Evolutionary conservation across 2,797 vertebrate genomes (phyloP).

Genomic region (Setipinna tenuifilis): DNA sequence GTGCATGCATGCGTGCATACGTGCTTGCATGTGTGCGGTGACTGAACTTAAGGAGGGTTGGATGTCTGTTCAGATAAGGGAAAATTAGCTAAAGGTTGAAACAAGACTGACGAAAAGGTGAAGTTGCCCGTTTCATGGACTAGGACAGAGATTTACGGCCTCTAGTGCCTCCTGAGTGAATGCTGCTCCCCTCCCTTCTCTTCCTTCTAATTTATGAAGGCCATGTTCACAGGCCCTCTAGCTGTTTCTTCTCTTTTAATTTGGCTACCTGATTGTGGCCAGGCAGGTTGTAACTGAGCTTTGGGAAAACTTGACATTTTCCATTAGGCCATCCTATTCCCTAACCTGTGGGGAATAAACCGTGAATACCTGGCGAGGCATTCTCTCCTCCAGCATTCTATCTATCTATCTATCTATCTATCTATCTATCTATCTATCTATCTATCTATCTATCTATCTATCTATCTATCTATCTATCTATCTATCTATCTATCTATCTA

Average conservation of each 20-base stretch:
- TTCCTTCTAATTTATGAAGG: conserved; percentile 9
- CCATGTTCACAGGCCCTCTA: background rate
- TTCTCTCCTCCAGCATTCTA: background rate
- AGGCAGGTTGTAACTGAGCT: background rate
- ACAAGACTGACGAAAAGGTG: no score
- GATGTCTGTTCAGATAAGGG: background rate
- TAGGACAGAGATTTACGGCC: no score
- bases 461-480: no score
- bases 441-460: background rate
- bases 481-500: conserved; percentile 13
- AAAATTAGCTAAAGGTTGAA: no score
- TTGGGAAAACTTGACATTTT: background rate
- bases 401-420: background rate
- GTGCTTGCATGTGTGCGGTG: background rate
- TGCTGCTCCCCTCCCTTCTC: background rate
- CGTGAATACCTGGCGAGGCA: no score
- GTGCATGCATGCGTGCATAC: background rate
- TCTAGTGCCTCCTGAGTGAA: no score
- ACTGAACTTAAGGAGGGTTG: conserved; percentile 4
- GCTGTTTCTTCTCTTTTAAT: background rate
- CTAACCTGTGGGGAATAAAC: background rate
- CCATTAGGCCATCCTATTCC: background rate
- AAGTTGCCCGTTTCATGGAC: no score
- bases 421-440: background rate
- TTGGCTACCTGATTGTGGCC: background rate